phyloP scores from a whole-genome alignment of 2,888 invertebrate species.

The Melinaea menophilus region DNA sequence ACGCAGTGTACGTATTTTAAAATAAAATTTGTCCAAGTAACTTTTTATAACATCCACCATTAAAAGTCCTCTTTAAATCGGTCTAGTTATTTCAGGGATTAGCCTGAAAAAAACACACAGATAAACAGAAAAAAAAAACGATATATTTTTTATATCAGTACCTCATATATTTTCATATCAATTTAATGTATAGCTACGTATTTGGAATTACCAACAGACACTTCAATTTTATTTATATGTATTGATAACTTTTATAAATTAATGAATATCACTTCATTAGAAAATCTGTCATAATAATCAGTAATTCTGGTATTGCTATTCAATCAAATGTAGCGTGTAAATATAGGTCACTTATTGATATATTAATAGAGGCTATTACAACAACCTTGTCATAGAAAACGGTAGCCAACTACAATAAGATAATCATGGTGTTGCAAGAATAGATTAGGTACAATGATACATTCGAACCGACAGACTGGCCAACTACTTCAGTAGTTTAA shows the following conservation, averaged over 20 bases:
- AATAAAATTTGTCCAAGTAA: no score
- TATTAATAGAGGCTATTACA: slow-evolving; percentile 50
- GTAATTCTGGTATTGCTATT: slow-evolving; percentile 7
- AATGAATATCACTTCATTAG: not conserved
- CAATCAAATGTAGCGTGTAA: slow-evolving; percentile 21
- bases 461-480: slow-evolving; percentile 7
- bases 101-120: no score
- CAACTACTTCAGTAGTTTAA: not conserved
- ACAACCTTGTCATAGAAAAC: slow-evolving; percentile 66
- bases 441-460: slow-evolving; percentile 41
- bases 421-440: slow-evolving; percentile 63
- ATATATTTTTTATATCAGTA: no score
- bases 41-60: no score
- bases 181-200: no score
- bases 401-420: slow-evolving; percentile 69
- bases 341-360: slow-evolving; percentile 50
- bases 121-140: no score
- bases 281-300: slow-evolving; percentile 5
- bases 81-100: no score
- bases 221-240: no score
- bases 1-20: no score
- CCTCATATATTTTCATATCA: no score
- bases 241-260: not conserved
- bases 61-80: no score
- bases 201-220: no score